Conservation (phyloP, 1,140 invertebrate genomes). For the Rhyacophila brunnea region DNA sequence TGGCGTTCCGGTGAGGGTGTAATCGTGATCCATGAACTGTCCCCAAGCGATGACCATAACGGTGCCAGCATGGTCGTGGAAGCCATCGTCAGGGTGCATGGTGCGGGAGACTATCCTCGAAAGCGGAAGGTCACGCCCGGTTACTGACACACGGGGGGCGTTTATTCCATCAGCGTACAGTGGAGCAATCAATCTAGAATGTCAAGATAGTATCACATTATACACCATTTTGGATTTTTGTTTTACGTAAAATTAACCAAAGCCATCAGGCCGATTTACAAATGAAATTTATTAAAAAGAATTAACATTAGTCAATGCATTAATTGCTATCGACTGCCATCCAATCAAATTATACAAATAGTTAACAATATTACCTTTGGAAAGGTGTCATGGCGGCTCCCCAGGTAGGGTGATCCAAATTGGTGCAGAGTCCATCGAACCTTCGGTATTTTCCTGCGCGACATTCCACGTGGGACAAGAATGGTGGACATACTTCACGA, state of each 20-base stretch:
- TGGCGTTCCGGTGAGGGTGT: conserved; percentile 83
- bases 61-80: conserved; percentile 90
- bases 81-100: conserved; percentile 88
- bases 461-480: conserved; percentile 84
- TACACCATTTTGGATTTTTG: too few relatives aligned
- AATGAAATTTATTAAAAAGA: too few relatives aligned
- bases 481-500: conserved; percentile 82
- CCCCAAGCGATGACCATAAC: conserved; percentile 93
- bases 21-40: conserved; percentile 93
- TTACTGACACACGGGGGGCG: conserved; percentile 72
- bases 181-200: conserved; percentile 68
- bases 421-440: conserved; percentile 90
- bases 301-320: too few relatives aligned
- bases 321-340: too few relatives aligned
- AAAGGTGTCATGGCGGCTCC: conserved; percentile 83
- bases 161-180: conserved; percentile 80
- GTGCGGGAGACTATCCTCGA: conserved; percentile 83
- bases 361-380: conserved; percentile 69
- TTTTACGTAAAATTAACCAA: too few relatives aligned
- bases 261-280: too few relatives aligned
- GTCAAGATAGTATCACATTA: too few relatives aligned
- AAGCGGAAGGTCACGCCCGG: conserved; percentile 72
- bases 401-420: conserved; percentile 87
- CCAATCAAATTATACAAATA: too few relatives aligned
- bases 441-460: conserved; percentile 86